These are phyloP conservation scores for Buphagus erythrorhynchus DNA, from an alignment of 2,797 vertebrate species.

Conservation along the genomic window DNA sequence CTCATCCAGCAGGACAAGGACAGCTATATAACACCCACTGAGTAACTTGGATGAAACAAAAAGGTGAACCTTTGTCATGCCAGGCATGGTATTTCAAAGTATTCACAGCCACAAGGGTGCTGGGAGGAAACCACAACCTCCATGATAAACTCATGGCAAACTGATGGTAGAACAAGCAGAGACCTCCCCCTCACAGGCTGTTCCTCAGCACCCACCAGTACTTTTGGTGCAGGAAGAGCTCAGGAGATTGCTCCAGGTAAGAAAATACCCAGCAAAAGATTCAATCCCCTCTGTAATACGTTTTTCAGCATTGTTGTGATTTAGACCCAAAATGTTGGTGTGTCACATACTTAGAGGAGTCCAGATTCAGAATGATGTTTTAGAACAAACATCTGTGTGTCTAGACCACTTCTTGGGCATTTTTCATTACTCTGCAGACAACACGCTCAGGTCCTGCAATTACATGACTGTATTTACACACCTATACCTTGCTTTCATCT, in stretches of 20 bases:
- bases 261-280: background rate
- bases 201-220: fast-evolving
- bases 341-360: background rate
- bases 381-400: background rate
- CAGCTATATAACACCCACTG: background rate
- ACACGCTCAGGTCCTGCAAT: background rate
- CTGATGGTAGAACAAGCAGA: background rate
- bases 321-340: background rate
- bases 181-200: background rate
- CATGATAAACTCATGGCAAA: background rate
- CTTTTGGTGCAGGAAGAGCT: background rate
- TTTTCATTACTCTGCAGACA: background rate
- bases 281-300: background rate
- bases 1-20: background rate
- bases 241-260: background rate
- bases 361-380: background rate
- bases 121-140: background rate
- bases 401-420: background rate
- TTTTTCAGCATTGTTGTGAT: background rate
- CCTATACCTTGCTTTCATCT: fast-evolving
- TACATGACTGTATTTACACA: background rate
- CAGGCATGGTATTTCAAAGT: background rate
- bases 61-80: background rate
- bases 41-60: background rate
- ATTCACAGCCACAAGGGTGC: background rate